Percentiles rank a stretch among this genome's conserved stretches.
Conservation (phyloP, 2,113 vertebrate genomes). For the Stegastes partitus region DNA sequence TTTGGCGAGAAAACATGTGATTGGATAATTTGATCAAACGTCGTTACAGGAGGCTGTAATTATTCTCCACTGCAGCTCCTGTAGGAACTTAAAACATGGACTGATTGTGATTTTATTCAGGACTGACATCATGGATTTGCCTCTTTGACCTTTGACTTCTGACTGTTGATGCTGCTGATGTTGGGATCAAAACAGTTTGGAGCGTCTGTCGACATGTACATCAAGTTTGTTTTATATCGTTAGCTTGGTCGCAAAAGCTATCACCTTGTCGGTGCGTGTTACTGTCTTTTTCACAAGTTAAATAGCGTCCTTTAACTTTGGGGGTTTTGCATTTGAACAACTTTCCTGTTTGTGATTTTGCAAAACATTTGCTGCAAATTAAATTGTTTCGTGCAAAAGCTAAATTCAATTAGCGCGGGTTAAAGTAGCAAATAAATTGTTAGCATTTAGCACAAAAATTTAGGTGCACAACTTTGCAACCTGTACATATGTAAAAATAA, state of each 20-base stretch:
- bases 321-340: too few relatives aligned
- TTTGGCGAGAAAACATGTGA: constrained; percentile 13
- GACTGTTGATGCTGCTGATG: constrained; percentile 31
- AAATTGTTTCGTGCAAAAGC: too few relatives aligned
- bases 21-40: constrained; percentile 1
- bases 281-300: too few relatives aligned
- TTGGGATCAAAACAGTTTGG: neutral
- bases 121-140: constrained; percentile 14
- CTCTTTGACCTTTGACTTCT: constrained; percentile 51
- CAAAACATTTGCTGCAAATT: neutral
- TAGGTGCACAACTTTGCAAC: too few relatives aligned
- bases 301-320: too few relatives aligned
- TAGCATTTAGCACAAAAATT: too few relatives aligned
- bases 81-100: constrained; percentile 16
- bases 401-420: too few relatives aligned
- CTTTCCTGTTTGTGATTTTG: neutral
- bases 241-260: neutral
- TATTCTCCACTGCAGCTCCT: neutral
- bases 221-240: too few relatives aligned
- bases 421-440: too few relatives aligned
- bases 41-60: constrained; percentile 8
- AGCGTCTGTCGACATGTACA: neutral
- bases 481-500: too few relatives aligned
- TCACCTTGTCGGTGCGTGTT: neutral
- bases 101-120: constrained; percentile 15